phyloP scores from a whole-genome alignment of 2,797 vertebrate genomes.

The Myiotriccus ornatus region DNA sequence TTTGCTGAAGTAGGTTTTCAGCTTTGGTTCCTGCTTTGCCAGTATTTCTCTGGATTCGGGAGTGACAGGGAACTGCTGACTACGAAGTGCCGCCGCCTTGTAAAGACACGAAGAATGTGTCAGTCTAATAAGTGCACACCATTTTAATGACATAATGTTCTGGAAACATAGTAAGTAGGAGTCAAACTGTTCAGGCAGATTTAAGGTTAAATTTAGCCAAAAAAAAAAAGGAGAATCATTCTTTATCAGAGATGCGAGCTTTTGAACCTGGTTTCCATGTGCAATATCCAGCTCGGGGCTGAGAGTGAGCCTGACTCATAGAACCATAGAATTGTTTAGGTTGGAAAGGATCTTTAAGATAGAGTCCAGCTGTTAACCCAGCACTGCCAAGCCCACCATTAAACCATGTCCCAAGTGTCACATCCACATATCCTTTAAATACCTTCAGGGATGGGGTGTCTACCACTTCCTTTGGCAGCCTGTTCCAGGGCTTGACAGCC shows the following conservation, averaged over 20 bases:
- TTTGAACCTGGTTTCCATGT: neutral
- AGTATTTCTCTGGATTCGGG: neutral
- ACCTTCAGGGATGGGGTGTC: too few relatives aligned
- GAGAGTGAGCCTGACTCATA: neutral
- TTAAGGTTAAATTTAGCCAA: neutral
- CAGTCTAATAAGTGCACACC: neutral
- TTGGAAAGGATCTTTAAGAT: neutral
- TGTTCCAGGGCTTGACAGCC: neutral
- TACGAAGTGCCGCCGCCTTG: neutral
- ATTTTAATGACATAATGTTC: neutral
- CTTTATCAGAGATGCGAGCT: neutral
- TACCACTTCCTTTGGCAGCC: neutral
- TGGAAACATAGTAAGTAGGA: neutral
- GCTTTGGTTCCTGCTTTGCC: neutral
- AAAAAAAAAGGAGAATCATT: neutral
- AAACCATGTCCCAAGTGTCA: neutral
- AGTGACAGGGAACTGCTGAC: neutral
- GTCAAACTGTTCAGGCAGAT: neutral
- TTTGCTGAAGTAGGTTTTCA: neutral
- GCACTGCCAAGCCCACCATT: neutral
- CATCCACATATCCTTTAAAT: neutral
- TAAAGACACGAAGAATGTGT: neutral
- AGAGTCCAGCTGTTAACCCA: neutral
- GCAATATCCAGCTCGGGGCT: neutral
- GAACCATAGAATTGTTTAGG: neutral